Evolutionary conservation across 2,113 vertebrate genomes (phyloP).

Genomic region (Callipepla californica): DNA sequence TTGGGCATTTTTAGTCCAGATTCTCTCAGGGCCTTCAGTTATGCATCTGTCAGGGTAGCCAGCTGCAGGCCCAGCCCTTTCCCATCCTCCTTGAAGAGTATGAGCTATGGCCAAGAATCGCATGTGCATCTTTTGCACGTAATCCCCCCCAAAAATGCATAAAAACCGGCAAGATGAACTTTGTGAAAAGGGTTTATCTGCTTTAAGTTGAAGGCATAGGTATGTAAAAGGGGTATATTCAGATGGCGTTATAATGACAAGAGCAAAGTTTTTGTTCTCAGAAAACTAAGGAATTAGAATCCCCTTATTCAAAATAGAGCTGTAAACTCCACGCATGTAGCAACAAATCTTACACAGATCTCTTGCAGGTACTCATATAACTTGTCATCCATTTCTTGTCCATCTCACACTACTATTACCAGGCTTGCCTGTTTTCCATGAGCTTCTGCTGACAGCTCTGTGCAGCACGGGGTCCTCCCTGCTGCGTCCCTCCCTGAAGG

Average conservation of each 20-base stretch:
- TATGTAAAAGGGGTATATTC: neutral
- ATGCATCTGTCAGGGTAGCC: neutral
- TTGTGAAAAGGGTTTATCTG: neutral
- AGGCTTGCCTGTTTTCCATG: neutral
- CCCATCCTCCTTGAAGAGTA: neutral
- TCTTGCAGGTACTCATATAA: neutral
- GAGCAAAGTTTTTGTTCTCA: neutral
- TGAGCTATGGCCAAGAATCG: rapidly evolving
- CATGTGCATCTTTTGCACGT: rapidly evolving
- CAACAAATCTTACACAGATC: neutral
- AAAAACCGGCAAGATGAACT: neutral
- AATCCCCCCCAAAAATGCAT: neutral
- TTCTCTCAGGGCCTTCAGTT: neutral
- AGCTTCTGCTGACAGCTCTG: constrained; percentile 5
- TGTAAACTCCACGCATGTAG: neutral
- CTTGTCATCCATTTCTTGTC: constrained; percentile 31
- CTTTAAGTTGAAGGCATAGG: neutral
- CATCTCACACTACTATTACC: neutral
- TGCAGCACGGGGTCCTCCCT: neutral
- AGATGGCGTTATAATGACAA: neutral
- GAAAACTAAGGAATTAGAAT: neutral
- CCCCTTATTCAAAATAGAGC: neutral
- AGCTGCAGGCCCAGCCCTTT: neutral
- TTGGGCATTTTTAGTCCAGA: neutral
- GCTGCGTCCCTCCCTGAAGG: neutral